phyloP scores from a whole-genome alignment of 2,113 vertebrate genomes.

The Falcunculus frontatus region DNA sequence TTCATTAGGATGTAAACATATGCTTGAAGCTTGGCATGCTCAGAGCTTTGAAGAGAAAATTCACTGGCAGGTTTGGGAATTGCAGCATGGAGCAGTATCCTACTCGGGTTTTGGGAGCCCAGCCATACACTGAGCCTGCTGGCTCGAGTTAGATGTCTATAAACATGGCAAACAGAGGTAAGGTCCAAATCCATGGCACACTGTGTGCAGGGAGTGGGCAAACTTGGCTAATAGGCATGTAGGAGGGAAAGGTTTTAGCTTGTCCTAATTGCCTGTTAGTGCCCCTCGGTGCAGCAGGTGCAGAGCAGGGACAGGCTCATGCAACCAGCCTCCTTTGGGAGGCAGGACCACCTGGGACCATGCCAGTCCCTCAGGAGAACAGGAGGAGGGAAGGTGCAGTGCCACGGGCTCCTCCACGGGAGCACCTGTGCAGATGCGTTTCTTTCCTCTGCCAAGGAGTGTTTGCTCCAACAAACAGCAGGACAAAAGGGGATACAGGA shows the following conservation, averaged over 20 bases:
- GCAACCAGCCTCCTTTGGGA: background rate
- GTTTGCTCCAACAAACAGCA: background rate
- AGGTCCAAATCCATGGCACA: background rate
- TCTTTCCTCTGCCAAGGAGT: background rate
- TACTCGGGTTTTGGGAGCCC: background rate
- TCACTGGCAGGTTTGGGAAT: background rate
- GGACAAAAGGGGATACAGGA: background rate
- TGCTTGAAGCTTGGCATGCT: background rate
- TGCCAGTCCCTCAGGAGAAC: background rate
- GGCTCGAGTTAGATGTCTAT: background rate
- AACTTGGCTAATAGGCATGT: background rate
- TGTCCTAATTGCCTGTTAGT: background rate
- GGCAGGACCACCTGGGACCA: background rate
- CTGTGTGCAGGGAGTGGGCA: background rate
- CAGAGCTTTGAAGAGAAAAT: background rate
- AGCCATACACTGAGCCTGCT: background rate
- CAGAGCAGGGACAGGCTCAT: background rate
- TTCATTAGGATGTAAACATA: background rate
- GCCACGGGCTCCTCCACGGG: fast-evolving
- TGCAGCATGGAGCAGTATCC: background rate
- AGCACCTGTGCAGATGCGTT: background rate
- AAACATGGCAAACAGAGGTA: background rate
- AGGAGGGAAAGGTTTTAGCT: background rate
- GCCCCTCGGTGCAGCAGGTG: background rate
- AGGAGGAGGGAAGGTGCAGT: background rate